phyloP scores from a whole-genome alignment of 2,113 vertebrate genomes.

The Mus pahari region DNA sequence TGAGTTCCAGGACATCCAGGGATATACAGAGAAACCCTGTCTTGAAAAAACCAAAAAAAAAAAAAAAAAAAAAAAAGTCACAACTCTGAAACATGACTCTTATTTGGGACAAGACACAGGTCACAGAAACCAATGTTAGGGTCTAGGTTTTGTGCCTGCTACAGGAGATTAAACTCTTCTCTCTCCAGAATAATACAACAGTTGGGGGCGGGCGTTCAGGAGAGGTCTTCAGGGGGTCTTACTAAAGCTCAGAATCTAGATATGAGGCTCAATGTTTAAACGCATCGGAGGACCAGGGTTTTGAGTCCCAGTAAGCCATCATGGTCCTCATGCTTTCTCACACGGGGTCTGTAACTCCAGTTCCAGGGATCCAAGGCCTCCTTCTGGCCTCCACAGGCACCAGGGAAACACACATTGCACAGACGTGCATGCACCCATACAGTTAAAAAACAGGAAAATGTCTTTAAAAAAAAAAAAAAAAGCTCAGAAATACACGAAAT shows the following conservation, averaged over 20 bases:
- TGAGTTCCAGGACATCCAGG: too few relatives aligned
- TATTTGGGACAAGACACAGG: not conserved
- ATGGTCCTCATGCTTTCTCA: not conserved
- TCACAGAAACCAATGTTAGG: slow-evolving; percentile 29
- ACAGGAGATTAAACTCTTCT: not conserved
- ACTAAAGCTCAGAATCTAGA: not conserved
- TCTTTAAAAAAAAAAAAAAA: not conserved
- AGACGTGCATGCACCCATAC: not conserved
- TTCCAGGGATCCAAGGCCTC: not conserved
- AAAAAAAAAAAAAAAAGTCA: too few relatives aligned
- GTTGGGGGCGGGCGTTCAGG: not conserved
- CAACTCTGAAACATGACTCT: slow-evolving; percentile 11
- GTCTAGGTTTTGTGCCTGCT: not conserved
- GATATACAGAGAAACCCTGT: too few relatives aligned
- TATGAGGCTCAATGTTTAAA: not conserved
- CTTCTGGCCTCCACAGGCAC: not conserved
- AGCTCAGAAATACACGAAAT: not conserved
- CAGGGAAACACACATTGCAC: not conserved
- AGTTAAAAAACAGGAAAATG: not conserved
- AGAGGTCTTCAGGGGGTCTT: not conserved
- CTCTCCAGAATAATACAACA: not conserved
- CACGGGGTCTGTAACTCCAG: not conserved
- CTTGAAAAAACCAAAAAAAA: too few relatives aligned
- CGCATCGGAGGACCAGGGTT: too few relatives aligned
- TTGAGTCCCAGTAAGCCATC: not conserved